Evolutionary conservation across 2,113 vertebrate genomes (phyloP).

Genomic region (Kobus ellipsiprymnus): DNA sequence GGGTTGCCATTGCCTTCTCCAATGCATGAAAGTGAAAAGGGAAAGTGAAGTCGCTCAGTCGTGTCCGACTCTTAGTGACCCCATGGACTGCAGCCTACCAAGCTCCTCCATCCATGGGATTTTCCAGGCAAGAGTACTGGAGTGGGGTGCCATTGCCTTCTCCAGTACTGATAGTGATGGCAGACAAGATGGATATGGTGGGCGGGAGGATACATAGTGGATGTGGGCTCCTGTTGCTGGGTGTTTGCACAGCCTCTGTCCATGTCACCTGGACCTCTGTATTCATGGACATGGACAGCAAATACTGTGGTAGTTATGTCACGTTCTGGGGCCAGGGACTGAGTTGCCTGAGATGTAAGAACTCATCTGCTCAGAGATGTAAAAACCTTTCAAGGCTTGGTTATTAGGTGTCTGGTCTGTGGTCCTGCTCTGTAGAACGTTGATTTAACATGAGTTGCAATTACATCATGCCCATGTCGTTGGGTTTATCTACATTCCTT

Average conservation of each 20-base stretch:
- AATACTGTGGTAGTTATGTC: not conserved
- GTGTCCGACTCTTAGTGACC: rapidly evolving
- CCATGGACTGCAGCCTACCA: too few species aligned
- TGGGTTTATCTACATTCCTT: not conserved
- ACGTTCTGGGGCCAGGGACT: not conserved
- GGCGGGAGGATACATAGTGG: not conserved
- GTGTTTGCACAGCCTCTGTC: not conserved
- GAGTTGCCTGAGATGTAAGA: not conserved
- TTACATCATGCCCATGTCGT: not conserved
- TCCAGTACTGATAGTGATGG: not conserved
- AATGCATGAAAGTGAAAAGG: too few species aligned
- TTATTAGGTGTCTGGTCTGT: not conserved
- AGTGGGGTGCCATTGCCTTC: too few species aligned
- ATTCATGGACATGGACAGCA: not conserved
- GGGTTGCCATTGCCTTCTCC: too few species aligned
- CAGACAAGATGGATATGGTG: not conserved
- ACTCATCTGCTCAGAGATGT: not conserved
- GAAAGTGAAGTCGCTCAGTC: too few species aligned
- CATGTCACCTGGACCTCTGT: not conserved
- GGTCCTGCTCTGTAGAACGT: not conserved
- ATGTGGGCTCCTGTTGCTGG: not conserved
- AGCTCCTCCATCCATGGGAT: rapidly evolving
- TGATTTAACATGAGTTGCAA: not conserved
- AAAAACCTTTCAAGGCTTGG: not conserved
- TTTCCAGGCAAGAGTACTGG: too few species aligned